Conservation (phyloP, 1,140 invertebrate genomes). For the Apolygus lucorum region DNA sequence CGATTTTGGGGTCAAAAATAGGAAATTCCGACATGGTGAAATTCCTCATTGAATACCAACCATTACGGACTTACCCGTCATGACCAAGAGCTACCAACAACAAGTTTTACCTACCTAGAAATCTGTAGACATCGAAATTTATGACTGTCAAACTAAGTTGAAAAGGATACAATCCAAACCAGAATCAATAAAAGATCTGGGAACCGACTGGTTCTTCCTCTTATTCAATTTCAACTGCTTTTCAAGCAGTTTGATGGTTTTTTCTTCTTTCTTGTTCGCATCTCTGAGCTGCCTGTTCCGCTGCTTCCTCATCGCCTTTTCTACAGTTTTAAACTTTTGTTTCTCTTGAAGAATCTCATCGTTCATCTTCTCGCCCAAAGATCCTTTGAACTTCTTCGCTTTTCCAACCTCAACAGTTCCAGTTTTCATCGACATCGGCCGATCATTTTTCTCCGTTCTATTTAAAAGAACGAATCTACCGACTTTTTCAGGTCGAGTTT, state of each 20-base stretch:
- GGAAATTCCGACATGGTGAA: no score
- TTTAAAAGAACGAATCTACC: slow-evolving; percentile 37
- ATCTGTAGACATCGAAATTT: no score
- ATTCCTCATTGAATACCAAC: no score
- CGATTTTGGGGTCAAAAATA: no score
- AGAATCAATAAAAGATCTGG: slow-evolving; percentile 69
- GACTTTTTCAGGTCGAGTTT: slow-evolving; percentile 34
- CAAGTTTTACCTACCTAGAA: no score
- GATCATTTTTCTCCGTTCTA: slow-evolving; percentile 33
- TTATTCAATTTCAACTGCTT: slow-evolving; percentile 78
- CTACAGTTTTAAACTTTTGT: slow-evolving; percentile 39
- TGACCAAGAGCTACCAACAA: no score
- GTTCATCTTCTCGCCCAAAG: neutral
- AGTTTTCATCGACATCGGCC: slow-evolving; percentile 9
- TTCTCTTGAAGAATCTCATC: slow-evolving; percentile 12
- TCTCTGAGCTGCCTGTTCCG: slow-evolving; percentile 53
- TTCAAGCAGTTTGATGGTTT: slow-evolving; percentile 66
- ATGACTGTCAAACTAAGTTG: no score
- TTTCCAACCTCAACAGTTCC: neutral
- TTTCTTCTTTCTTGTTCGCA: slow-evolving; percentile 71
- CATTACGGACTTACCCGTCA: no score
- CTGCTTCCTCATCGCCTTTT: slow-evolving; percentile 47
- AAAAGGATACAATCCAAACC: slow-evolving; percentile 79
- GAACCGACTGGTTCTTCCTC: slow-evolving; percentile 59
- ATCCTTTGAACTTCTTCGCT: neutral